These are phyloP conservation scores for Sphaerophoria rueppellii DNA, from an alignment of 2,888 invertebrate species.

Conservation along the genomic window DNA sequence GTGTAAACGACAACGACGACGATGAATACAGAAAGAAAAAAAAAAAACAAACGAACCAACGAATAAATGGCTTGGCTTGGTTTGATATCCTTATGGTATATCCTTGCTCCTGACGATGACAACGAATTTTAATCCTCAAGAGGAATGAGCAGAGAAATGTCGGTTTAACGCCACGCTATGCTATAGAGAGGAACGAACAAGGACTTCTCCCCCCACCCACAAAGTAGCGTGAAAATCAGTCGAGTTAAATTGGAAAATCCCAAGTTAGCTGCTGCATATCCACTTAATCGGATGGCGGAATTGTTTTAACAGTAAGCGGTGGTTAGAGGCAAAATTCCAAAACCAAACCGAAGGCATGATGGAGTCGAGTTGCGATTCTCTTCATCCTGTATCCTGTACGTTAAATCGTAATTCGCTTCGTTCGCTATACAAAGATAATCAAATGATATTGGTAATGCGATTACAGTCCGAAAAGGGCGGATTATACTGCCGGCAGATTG, in stretches of 20 bases:
- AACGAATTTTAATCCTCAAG: constrained; percentile 64
- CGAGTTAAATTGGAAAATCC: constrained; percentile 71
- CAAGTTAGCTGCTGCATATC: constrained; percentile 73
- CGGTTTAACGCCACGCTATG: constrained; percentile 31
- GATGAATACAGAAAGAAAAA: not conserved
- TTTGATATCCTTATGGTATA: not conserved
- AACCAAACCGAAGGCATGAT: constrained; percentile 19
- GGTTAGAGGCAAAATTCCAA: constrained; percentile 26
- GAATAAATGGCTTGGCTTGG: not conserved
- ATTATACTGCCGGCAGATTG: constrained; percentile 61
- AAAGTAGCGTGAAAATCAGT: constrained; percentile 71
- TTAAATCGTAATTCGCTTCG: not conserved
- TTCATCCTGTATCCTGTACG: constrained; percentile 17
- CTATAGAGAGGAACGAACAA: constrained; percentile 21
- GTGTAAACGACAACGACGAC: constrained; percentile 1
- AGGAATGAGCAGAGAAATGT: constrained; percentile 33
- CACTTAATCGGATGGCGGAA: constrained; percentile 71
- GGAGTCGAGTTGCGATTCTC: not conserved
- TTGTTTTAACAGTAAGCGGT: constrained; percentile 69
- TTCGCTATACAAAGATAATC: constrained; percentile 66
- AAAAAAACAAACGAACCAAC: not conserved
- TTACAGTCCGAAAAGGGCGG: constrained; percentile 58
- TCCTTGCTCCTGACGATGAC: constrained; percentile 38
- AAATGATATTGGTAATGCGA: constrained; percentile 73
- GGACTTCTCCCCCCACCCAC: not conserved